Base-by-base conservation (phyloP, 2,797 vertebrate genomes). In the Galago senegalensis region DNA sequence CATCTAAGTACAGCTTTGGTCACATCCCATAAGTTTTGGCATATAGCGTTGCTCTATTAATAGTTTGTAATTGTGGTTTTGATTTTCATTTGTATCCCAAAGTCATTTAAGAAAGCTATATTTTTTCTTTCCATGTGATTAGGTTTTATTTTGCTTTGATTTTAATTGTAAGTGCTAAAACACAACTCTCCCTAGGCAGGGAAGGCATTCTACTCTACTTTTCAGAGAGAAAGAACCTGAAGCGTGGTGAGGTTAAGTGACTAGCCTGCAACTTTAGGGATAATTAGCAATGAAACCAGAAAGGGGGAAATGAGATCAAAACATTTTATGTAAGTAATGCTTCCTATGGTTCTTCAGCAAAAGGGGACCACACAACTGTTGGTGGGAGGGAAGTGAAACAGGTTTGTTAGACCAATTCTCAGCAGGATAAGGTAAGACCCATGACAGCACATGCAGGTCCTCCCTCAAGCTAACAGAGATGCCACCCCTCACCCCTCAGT, bases 1-100 rank as follows among this genome's bases (percentile, higher is more conserved):
- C 77, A 94, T 92, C 65, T 87, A 49, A 95, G 70, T 56, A 93
- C 27, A 96, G 81, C 84, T 91, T 92, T 95, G 85, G 85, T 97
- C 82, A 96, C 82, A 86, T 94, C 23, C 69, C 82, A 46, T 88
- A 92, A 88, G 58, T 91, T 95, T 87, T 34, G 13, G 46, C 49
- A 43, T 43, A 65, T 29, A 77, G 40, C 20, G 14, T 25, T 85
- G 23, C n/a, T 95, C 77, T 85, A 65, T 86, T 85, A 92, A 92
- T 93, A 94, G 73, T 40, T 73, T 61, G 7, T 79, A 92, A 81
- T 77, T 90, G 27, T 70, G 46, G 40, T 72, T 96, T 88, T 80
- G 40, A 80, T 95, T 97, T 93, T 91, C 53, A 89, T 79, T 93
- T 88, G 65, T 63, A 77, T 29, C 72, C 58, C 58, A 90, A 92